Percentiles rank a stretch among this genome's conserved stretches.
phyloP scores from a whole-genome alignment of 2,888 invertebrate species.

The Tortrix viridana region DNA sequence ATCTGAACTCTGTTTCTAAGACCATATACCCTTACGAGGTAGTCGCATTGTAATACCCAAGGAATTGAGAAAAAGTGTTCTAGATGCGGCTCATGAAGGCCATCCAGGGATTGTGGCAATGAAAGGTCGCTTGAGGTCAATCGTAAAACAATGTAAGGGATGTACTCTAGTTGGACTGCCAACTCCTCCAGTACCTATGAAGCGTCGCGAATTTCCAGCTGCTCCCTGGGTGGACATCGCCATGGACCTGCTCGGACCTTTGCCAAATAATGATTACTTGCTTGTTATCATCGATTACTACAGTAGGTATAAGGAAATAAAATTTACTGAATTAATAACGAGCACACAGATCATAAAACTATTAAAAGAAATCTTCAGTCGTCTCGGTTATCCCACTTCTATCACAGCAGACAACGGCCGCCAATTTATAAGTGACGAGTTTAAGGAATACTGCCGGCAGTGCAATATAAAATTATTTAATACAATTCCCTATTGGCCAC shows the following conservation, averaged over 20 bases:
- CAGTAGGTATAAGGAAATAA: slow-evolving; percentile 46
- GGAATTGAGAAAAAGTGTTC: too few relatives aligned
- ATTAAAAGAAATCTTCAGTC: slow-evolving; percentile 19
- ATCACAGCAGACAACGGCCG: slow-evolving; percentile 17
- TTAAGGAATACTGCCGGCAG: slow-evolving; percentile 14
- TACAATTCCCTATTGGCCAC: slow-evolving; percentile 34
- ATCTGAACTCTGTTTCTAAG: slow-evolving; percentile 5
- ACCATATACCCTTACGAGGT: slow-evolving; percentile 11
- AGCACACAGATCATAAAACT: slow-evolving; percentile 39
- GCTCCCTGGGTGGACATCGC: slow-evolving; percentile 37
- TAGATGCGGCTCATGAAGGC: too few relatives aligned
- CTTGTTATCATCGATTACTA: slow-evolving; percentile 50
- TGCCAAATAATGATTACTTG: slow-evolving; percentile 22
- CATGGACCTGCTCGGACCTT: slow-evolving; percentile 42
- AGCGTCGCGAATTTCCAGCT: slow-evolving; percentile 26
- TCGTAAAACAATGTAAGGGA: slow-evolving; percentile 40
- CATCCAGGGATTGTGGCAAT: slow-evolving; percentile 41
- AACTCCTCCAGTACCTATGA: slow-evolving; percentile 22
- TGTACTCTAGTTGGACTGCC: slow-evolving; percentile 33
- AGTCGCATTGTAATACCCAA: too few relatives aligned
- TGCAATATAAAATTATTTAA: slow-evolving; percentile 17
- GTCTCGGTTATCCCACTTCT: slow-evolving; percentile 14
- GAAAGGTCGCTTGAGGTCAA: slow-evolving; percentile 11
- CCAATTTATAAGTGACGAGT: slow-evolving; percentile 15
- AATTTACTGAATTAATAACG: slow-evolving; percentile 36